These are phyloP conservation scores for Campylorhamphus procurvoides DNA, from an alignment of 2,113 vertebrate species.

Conservation along the genomic window DNA sequence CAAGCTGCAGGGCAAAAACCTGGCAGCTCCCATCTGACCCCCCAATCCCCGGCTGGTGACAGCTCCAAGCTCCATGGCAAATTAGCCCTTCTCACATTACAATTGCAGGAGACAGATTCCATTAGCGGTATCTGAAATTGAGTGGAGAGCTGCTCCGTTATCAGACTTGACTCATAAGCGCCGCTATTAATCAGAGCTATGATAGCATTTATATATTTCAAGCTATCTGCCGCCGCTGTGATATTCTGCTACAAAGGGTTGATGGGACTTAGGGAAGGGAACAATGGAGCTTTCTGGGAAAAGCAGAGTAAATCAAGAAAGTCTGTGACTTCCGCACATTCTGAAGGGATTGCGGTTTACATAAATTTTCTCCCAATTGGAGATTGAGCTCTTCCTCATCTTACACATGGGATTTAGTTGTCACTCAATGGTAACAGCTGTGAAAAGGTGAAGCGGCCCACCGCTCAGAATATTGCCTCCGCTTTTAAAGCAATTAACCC, in stretches of 20 bases:
- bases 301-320: constrained; percentile 99
- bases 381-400: constrained; percentile 94
- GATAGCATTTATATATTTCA: constrained; percentile 99
- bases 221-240: constrained; percentile 99
- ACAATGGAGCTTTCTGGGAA: constrained; percentile 99
- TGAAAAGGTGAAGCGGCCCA: constrained; percentile 94
- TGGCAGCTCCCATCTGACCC: constrained; percentile 99
- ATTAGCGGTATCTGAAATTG: constrained; percentile 99
- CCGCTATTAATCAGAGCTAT: constrained; percentile 99
- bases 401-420: constrained; percentile 97
- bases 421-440: constrained; percentile 93
- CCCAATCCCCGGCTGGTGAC: constrained; percentile 99
- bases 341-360: constrained; percentile 91
- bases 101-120: constrained; percentile 99
- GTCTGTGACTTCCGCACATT: constrained; percentile 94
- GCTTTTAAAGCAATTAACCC: constrained; percentile 98
- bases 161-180: constrained; percentile 99
- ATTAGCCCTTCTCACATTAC: constrained; percentile 99
- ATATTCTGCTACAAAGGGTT: constrained; percentile 99
- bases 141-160: constrained; percentile 99
- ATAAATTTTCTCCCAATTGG: constrained; percentile 92
- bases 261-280: constrained; percentile 99
- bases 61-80: constrained; percentile 99
- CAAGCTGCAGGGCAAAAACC: constrained; percentile 99
- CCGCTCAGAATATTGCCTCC: constrained; percentile 91